phyloP scores from a whole-genome alignment of 2,797 vertebrate species.

The Halcyon leucocephala region DNA sequence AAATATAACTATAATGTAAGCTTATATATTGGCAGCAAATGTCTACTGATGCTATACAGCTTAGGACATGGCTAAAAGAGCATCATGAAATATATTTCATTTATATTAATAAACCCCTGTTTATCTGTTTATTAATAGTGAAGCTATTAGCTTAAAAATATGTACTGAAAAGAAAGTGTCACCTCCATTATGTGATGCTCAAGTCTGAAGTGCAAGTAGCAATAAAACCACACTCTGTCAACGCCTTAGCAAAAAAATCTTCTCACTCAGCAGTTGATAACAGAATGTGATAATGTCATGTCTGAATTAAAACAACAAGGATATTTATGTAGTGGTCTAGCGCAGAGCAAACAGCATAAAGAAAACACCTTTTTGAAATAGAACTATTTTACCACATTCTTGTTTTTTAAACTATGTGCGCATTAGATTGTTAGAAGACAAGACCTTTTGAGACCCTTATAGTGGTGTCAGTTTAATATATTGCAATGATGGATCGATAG shows the following conservation, averaged over 20 bases:
- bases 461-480: background rate
- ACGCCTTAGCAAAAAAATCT: constrained; percentile 1
- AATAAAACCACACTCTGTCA: background rate
- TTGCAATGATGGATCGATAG: constrained; percentile 13
- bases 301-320: constrained; percentile 22
- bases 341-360: background rate
- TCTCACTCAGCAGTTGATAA: background rate
- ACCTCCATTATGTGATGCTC: background rate
- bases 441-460: background rate
- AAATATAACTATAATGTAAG: background rate
- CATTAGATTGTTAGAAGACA: constrained; percentile 9
- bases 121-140: constrained; percentile 4
- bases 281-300: background rate
- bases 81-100: background rate
- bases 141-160: background rate
- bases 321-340: background rate
- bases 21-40: background rate
- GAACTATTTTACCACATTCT: background rate
- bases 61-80: background rate
- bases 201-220: background rate
- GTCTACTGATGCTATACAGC: background rate
- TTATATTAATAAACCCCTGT: background rate
- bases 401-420: background rate
- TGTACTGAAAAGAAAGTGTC: background rate
- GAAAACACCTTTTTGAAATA: background rate